Conservation (phyloP, 2,797 vertebrate species). For the Simalia tracyae region DNA sequence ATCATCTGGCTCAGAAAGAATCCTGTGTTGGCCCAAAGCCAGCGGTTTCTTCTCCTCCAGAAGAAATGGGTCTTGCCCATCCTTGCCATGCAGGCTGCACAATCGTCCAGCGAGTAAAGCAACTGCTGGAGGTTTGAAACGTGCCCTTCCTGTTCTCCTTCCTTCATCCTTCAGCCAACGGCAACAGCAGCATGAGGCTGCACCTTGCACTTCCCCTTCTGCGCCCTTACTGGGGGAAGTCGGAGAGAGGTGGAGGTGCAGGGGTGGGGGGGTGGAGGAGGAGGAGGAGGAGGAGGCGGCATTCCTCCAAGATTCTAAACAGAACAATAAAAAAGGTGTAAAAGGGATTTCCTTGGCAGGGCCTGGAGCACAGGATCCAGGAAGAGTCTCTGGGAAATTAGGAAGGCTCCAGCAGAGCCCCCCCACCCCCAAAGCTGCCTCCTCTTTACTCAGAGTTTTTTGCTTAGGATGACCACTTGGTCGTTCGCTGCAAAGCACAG, state of each 20-base stretch:
- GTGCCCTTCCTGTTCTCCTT: not conserved
- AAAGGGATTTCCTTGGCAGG: not conserved
- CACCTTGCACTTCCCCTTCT: not conserved
- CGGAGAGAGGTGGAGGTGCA: too few species aligned
- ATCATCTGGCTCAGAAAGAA: too few species aligned
- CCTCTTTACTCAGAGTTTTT: not conserved
- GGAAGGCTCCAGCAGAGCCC: not conserved
- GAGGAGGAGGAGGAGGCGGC: not conserved
- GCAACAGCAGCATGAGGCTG: not conserved
- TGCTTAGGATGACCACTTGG: not conserved
- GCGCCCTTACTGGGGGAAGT: not conserved
- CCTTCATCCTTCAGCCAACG: not conserved
- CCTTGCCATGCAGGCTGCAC: not conserved
- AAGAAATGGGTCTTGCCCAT: not conserved
- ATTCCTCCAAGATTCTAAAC: not conserved
- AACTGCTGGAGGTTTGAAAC: not conserved
- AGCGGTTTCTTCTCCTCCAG: too few species aligned
- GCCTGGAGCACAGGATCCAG: not conserved
- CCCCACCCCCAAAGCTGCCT: not conserved
- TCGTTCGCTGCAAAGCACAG: not conserved
- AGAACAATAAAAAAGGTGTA: not conserved
- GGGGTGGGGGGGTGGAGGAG: accelerated
- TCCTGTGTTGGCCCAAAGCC: accelerated
- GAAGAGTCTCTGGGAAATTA: not conserved
- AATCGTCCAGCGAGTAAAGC: not conserved